Percentiles rank a stretch among this genome's conserved stretches.
These are phyloP conservation scores for Alligator sinensis DNA, from an alignment of 2,113 vertebrate genomes.

Conservation along the genomic window DNA sequence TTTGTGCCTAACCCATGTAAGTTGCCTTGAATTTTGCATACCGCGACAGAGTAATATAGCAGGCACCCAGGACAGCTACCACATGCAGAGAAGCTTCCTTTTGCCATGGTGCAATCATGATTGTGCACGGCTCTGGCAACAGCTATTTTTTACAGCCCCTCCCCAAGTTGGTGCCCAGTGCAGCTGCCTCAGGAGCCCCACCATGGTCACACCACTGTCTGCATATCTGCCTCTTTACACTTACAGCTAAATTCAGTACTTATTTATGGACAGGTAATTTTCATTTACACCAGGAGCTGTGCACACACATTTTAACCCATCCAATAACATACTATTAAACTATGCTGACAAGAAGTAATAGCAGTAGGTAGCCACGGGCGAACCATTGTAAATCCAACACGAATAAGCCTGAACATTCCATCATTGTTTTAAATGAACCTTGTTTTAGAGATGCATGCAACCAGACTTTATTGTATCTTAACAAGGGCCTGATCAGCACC, in stretches of 20 bases:
- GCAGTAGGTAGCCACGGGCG: background rate
- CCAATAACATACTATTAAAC: background rate
- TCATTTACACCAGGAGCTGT: background rate
- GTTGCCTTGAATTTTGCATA: no score
- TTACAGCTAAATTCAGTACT: background rate
- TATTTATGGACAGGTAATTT: background rate
- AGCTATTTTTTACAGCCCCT: no score
- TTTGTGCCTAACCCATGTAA: background rate
- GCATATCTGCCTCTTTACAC: rapidly evolving
- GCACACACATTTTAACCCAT: background rate
- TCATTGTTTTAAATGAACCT: background rate
- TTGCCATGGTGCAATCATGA: no score
- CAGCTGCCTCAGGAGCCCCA: no score
- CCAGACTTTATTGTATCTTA: background rate
- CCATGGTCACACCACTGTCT: background rate
- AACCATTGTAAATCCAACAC: background rate
- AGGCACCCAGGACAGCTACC: no score
- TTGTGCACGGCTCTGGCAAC: no score
- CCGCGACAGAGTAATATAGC: no score
- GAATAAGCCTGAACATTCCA: background rate
- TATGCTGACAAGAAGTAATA: background rate
- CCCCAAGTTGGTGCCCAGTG: no score
- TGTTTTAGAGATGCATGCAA: background rate
- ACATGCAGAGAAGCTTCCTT: no score
- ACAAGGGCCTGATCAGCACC: background rate